A percentile compares a stretch with the other conserved stretches of the same genome.
phyloP scores from a whole-genome alignment of 2,888 invertebrate genomes.

The Orthosia gothica region DNA sequence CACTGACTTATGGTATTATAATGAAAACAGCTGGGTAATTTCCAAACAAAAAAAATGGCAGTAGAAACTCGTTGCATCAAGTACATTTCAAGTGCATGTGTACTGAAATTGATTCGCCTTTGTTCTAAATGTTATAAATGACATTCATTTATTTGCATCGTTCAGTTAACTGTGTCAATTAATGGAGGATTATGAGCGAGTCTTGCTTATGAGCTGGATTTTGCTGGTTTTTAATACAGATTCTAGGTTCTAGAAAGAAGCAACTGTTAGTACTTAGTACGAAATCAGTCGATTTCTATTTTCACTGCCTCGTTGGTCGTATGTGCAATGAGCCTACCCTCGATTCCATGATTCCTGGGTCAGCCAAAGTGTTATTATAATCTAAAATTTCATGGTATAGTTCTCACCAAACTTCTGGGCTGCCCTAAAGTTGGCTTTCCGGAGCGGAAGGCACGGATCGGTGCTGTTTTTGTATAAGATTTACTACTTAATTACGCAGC shows the following conservation, averaged over 20 bases:
- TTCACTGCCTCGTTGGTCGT: background rate
- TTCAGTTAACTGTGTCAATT: background rate
- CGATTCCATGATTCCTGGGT: background rate
- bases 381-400: no score
- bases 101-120: conserved; percentile 18
- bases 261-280: no score
- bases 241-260: background rate
- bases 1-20: conserved; percentile 3
- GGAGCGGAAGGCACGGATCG: no score
- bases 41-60: conserved; percentile 12
- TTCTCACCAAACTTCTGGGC: no score
- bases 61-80: conserved; percentile 8
- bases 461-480: no score
- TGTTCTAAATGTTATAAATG: background rate
- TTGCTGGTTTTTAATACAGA: background rate
- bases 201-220: background rate
- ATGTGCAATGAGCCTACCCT: background rate
- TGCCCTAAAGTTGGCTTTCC: no score
- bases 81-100: conserved; percentile 50
- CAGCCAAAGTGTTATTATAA: no score
- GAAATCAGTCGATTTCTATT: no score
- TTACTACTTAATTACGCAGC: no score
- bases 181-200: background rate
- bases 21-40: background rate
- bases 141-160: conserved; percentile 31